Base-by-base conservation (phyloP, 2,888 invertebrate genomes). In the Diaprepes abbreviatus region DNA sequence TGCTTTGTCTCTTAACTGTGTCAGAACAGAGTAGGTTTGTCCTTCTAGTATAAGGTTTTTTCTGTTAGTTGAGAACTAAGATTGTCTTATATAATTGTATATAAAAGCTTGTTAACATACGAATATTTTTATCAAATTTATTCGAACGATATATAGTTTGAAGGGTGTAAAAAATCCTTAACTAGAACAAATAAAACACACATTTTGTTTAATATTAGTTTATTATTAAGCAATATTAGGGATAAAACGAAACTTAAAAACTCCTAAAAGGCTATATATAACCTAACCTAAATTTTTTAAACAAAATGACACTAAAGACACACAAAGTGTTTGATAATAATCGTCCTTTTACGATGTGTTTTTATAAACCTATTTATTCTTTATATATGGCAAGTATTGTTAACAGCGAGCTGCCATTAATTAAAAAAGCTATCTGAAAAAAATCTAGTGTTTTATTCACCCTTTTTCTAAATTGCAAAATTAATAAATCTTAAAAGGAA, bases 201-300 rank as follows among this genome's bases (percentile, higher is more conserved):
- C 28, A 14, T 24, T 9, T 16, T 28, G 48, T 66, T 48, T 50
- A 60, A 62, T 67, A 68, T 57, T 31, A 28, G 68, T 68, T 68
- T 68, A 68, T 68, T 68, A 67, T 43, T 12, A 68, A 68, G 68
- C 68, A 55, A 16, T 62, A 68, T 68, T 68, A 68, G 55, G 57
- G 33, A 38, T 16, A 68, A 48, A 67, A 54, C 62, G 57, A 57
- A 68, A 55, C 38, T 52, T 50, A 16, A 9, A n/a, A 40, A 40
- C 14, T 40, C 10, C 31, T 43, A 43, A 58, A 12, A 50, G 5
- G 10, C 17, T 16, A 17, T 7, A 3, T 43, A 9, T 9, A 9
- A 31, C 9, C 28, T 28, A 50, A 50, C 28, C 28, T 50, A 50
- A 38, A 38, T 7, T 14, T 14, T 28, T 28, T 50, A 50, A 35